Base-by-base conservation (phyloP, 30 jellyfish, hydroid and myxozoan species). In the Phacellophora camtschatica region DNA sequence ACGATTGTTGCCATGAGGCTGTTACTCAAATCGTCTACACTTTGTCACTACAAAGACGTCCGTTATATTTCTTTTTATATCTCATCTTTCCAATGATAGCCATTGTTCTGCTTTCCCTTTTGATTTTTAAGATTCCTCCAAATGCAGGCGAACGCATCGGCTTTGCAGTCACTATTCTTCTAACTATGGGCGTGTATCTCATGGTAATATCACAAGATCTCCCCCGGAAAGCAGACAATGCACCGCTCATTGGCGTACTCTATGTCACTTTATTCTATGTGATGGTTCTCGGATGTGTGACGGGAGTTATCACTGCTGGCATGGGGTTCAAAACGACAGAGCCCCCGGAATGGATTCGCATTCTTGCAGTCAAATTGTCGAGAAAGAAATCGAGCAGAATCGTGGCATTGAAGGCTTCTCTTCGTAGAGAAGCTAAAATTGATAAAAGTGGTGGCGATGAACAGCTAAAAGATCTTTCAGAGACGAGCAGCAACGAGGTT, bases 71-170 rank as follows among this genome's bases (percentile, higher is more conserved):
- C 94, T 82, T 82, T 29, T 41, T 82, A 36, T 82, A 67, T 35
- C 70, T 82, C 68, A 69, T 82, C 7, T 82, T 82, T 54, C 94
- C 94, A 0, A 64, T 82, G 65, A 69, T 82, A 16, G 86, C 94
- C 4, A 43, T 82, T 29, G 94, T 71, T 37, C 31, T 82, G 23
- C 62, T 82, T 18, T 82, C 86, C 13, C 32, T 82, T 42, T 49
- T 82, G 82, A 72, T 82, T 0, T 82, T 82, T 86, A 68, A 68
- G 50, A 82, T 82, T 41, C 94, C 94, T 3, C 65, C 86, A 6
- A 81, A 82, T 31, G 27, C 86, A 5, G 94, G 94, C 18, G 94
- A 82, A 64, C 78, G 94, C 8, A 72, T 82, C 15, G 94, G 94
- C 11, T 82, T 54, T 42, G 81, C 86, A 1, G 86, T 82, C 20